Percentiles rank a stretch among this genome's conserved stretches.
These are phyloP conservation scores for Emesis russula DNA, from an alignment of 2,888 invertebrate genomes.

Conservation along the genomic window DNA sequence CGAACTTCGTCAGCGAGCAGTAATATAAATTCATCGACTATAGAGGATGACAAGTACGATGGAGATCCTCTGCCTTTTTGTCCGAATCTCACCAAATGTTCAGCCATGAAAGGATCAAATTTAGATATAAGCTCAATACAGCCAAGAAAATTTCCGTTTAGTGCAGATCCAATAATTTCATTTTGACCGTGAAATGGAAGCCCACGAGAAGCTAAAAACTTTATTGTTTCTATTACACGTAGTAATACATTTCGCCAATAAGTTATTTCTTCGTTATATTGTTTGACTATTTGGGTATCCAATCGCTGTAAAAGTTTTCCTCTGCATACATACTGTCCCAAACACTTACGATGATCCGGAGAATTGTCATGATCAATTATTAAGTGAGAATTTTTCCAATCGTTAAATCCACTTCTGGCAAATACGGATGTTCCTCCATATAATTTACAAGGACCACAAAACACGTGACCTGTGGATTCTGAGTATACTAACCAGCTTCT, in stretches of 20 bases:
- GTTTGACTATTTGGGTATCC: no score
- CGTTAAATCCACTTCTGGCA: conserved; percentile 60
- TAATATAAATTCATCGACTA: conserved; percentile 27
- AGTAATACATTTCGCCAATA: no score
- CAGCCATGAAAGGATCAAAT: conserved; percentile 86
- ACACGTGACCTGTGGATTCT: conserved; percentile 59
- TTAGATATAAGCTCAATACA: conserved; percentile 67
- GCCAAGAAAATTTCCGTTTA: no score
- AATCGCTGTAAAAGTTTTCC: no score
- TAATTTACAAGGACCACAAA: conserved; percentile 62
- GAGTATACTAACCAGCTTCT: conserved; percentile 31
- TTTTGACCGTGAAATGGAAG: conserved; percentile 4
- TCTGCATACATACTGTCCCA: no score
- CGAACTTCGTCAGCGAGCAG: conserved; percentile 28
- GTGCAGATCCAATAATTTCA: no score
- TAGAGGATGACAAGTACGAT: conserved; percentile 68
- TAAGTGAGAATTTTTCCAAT: conserved; percentile 54
- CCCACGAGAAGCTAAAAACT: conserved; percentile 49
- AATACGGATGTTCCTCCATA: conserved; percentile 52
- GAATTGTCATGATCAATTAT: conserved; percentile 36
- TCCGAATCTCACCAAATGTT: conserved; percentile 70
- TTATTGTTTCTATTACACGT: conserved; percentile 5
- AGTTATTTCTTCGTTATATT: no score
- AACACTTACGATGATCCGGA: no score
- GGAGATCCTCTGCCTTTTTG: conserved; percentile 82